These are phyloP conservation scores for Tupaia chinensis DNA, from an alignment of 2,113 vertebrate genomes.

Conservation along the genomic window DNA sequence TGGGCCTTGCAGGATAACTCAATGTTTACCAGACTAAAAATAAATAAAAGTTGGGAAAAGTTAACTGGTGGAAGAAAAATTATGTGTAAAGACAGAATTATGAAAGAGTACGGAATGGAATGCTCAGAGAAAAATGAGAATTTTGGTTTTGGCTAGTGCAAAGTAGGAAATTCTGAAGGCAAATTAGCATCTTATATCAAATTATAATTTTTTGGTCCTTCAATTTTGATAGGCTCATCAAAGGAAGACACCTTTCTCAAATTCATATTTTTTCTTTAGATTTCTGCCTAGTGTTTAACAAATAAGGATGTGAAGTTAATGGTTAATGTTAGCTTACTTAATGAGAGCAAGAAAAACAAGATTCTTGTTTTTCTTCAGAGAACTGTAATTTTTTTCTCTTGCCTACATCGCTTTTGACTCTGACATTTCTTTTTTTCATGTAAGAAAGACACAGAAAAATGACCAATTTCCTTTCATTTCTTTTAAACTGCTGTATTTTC, in stretches of 20 bases:
- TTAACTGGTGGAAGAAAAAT: conserved; percentile 42
- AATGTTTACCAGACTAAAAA: not conserved
- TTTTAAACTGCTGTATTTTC: conserved; percentile 60
- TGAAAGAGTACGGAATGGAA: not conserved
- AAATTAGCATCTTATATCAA: not conserved
- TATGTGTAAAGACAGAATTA: conserved; percentile 1
- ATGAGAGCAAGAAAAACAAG: not conserved
- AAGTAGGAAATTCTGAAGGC: not conserved
- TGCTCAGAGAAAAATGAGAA: conserved; percentile 22
- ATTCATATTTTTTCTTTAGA: not conserved
- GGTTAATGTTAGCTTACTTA: conserved; percentile 30
- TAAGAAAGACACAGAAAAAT: conserved; percentile 53
- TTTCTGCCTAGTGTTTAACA: conserved; percentile 1
- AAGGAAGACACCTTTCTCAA: not conserved
- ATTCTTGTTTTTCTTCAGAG: conserved; percentile 23
- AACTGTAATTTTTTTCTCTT: conserved; percentile 34
- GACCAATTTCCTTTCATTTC: conserved; percentile 47
- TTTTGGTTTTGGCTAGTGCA: conserved; percentile 18
- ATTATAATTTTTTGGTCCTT: conserved; percentile 33
- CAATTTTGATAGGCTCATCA: not conserved
- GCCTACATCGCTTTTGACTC: not conserved
- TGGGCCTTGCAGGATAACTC: not conserved
- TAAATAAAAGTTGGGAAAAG: not conserved
- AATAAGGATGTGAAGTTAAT: conserved; percentile 14
- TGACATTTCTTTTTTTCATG: conserved; percentile 43